phyloP scores from a whole-genome alignment of 2,797 vertebrate genomes.

The Phataginus tricuspis region DNA sequence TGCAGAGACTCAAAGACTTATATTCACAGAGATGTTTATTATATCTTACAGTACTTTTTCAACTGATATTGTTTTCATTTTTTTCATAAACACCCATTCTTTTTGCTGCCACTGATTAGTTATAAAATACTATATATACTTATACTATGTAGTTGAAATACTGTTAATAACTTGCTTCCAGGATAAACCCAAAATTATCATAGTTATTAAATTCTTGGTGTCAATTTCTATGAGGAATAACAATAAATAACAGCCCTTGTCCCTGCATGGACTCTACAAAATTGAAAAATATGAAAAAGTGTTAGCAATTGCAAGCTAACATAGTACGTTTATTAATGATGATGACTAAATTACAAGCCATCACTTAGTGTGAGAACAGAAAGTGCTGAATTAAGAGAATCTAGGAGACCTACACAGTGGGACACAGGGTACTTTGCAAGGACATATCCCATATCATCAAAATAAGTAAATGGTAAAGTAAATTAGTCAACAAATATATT shows the following conservation, averaged over 20 bases:
- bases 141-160: not conserved
- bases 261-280: not conserved
- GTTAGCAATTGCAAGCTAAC: not conserved
- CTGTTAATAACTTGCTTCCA: not conserved
- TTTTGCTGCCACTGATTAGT: not conserved
- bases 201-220: not conserved
- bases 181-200: not conserved
- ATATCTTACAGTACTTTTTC: not conserved
- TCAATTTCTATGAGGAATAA: not conserved
- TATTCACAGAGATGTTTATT: not conserved
- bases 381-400: not conserved
- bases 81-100: not conserved
- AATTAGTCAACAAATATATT: not conserved
- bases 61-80: constrained; percentile 9
- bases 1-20: not conserved
- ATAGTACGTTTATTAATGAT: not conserved
- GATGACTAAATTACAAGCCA: not conserved
- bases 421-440: not conserved
- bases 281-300: not conserved
- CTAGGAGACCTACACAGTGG: not conserved
- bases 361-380: not conserved
- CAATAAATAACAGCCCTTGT: not conserved
- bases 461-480: not conserved
- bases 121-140: not conserved
- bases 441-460: not conserved